Evolutionary conservation across 2,888 invertebrate genomes (phyloP).

Genomic region (Drosophila peninsularis): DNA sequence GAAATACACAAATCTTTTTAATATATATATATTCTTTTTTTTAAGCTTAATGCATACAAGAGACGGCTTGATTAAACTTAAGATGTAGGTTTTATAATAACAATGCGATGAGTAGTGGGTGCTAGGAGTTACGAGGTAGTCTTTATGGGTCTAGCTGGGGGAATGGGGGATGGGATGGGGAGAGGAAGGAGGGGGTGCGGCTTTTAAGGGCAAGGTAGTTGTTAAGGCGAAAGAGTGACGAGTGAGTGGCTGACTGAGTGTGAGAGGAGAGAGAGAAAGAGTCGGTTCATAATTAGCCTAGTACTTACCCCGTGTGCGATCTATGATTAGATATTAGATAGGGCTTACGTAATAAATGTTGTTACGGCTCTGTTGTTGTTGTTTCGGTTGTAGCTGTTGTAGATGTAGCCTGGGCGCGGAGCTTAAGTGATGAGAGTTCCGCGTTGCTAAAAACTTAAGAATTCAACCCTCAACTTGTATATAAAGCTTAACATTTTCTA

Average conservation of each 20-base stretch:
- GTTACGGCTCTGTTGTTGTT: constrained; percentile 57
- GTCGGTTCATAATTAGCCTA: constrained; percentile 72
- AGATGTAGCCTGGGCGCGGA: constrained; percentile 60
- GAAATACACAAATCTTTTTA: constrained; percentile 75
- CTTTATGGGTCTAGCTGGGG: constrained; percentile 10
- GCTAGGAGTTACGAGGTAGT: constrained; percentile 17
- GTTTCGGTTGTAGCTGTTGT: constrained; percentile 48
- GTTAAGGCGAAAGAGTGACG: constrained; percentile 24
- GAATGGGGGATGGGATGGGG: not conserved
- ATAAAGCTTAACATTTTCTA: constrained; percentile 66
- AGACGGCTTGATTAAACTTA: constrained; percentile 77
- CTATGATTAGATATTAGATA: constrained; percentile 58
- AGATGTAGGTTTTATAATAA: constrained; percentile 61
- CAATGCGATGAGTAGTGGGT: constrained; percentile 29
- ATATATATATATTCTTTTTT: constrained; percentile 55
- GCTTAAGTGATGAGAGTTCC: constrained; percentile 61
- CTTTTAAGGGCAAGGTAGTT: constrained; percentile 13
- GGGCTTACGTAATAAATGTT: constrained; percentile 69
- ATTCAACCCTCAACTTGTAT: constrained; percentile 80
- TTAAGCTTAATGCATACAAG: constrained; percentile 82
- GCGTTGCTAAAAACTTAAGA: constrained; percentile 77
- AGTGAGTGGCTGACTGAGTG: not conserved
- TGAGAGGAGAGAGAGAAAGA: constrained; percentile 21
- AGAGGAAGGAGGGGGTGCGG: constrained; percentile 18
- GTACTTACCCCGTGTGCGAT: constrained; percentile 65